phyloP scores from a whole-genome alignment of 2,113 vertebrate species.

The Forbesichthys papilliferus region DNA sequence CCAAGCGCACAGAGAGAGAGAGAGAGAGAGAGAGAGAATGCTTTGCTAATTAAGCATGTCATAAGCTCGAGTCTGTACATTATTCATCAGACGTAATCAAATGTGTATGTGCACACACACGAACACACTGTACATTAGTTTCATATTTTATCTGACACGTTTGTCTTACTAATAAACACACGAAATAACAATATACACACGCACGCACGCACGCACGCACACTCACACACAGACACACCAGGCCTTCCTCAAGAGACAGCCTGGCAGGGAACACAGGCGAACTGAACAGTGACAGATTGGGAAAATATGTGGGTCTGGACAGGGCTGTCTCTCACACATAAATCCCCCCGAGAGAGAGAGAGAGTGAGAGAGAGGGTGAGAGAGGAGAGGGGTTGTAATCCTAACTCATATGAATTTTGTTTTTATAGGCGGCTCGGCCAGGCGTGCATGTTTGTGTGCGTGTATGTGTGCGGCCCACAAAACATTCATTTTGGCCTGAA shows the following conservation, averaged over 20 bases:
- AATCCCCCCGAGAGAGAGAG: constrained; percentile 46
- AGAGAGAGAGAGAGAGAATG: neutral
- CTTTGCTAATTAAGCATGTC: too few species aligned
- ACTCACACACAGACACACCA: constrained; percentile 4
- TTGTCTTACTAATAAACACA: neutral
- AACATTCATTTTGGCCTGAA: too few species aligned
- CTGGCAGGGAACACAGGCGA: constrained; percentile 42
- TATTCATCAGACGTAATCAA: too few species aligned
- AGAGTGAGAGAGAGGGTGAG: constrained; percentile 7
- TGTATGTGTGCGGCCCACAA: too few species aligned
- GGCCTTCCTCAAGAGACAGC: constrained; percentile 34
- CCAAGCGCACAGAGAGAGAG: too few species aligned
- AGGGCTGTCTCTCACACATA: constrained; percentile 53
- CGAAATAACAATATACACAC: neutral
- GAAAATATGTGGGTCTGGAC: constrained; percentile 39
- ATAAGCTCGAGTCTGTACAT: too few species aligned
- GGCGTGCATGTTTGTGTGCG: too few species aligned
- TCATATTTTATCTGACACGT: neutral
- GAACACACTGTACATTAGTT: too few species aligned
- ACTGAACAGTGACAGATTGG: constrained; percentile 51
- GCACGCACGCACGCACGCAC: neutral
- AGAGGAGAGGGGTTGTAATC: neutral
- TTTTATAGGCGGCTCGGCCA: too few species aligned
- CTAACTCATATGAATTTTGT: too few species aligned
- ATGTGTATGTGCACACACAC: too few species aligned